Evolutionary conservation across 2,113 vertebrate genomes (phyloP).

Genomic region (Lanius collurio): DNA sequence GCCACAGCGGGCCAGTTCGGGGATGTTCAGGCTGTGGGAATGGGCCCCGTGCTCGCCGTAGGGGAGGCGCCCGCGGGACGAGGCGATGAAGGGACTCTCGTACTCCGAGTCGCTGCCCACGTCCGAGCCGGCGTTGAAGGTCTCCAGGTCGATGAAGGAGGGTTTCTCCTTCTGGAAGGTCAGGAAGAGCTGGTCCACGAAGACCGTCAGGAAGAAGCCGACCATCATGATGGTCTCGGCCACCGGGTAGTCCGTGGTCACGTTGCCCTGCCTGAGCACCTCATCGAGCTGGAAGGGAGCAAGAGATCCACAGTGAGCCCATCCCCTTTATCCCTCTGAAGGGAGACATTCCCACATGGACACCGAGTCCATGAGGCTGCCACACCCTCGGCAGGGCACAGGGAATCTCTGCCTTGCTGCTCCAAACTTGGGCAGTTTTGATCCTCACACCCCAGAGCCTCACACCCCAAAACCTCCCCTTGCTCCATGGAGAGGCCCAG

Average conservation of each 20-base stretch:
- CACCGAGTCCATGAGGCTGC: accelerated
- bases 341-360: not conserved
- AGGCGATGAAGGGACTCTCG: constrained; percentile 84
- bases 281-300: constrained; percentile 71
- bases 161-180: constrained; percentile 88
- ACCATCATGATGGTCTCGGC: constrained; percentile 91
- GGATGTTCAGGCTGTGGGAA: constrained; percentile 62
- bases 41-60: constrained; percentile 14
- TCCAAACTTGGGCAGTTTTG: too few relatives aligned
- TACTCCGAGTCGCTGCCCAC: constrained; percentile 91
- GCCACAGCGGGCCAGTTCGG: constrained; percentile 72
- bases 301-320: not conserved
- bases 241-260: constrained; percentile 84
- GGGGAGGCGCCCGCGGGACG: not conserved
- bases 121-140: constrained; percentile 89
- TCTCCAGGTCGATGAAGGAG: constrained; percentile 91
- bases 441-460: not conserved
- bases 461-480: not conserved
- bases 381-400: accelerated
- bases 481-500: accelerated
- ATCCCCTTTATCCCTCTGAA: accelerated
- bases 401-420: not conserved
- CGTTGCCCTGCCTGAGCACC: constrained; percentile 74
- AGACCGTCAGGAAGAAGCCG: constrained; percentile 89
- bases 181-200: constrained; percentile 89